Percentiles rank a stretch among this genome's conserved stretches.
Conservation (phyloP, 2,888 invertebrate species). For the Melanchra persicariae region DNA sequence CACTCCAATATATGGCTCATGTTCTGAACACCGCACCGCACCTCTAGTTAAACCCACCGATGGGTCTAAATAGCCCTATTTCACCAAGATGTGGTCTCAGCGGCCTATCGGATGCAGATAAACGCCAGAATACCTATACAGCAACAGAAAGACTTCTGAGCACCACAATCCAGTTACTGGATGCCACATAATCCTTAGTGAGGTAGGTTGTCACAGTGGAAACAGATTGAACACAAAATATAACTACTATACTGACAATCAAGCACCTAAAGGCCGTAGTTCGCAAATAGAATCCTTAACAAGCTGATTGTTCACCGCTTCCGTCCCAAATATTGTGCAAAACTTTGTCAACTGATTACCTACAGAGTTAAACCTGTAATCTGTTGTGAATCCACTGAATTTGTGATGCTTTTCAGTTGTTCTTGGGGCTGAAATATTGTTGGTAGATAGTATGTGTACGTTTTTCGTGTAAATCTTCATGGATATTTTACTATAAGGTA, state of each 20-base stretch:
- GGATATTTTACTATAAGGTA: neutral
- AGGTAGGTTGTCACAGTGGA: neutral
- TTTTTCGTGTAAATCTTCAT: neutral
- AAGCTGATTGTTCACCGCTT: constrained; percentile 31
- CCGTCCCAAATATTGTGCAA: constrained; percentile 35
- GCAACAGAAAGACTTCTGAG: too few species aligned
- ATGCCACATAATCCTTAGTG: too few species aligned
- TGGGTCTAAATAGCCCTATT: too few species aligned
- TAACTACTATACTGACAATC: neutral
- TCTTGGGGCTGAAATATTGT: neutral
- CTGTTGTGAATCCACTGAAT: constrained; percentile 31
- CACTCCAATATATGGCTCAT: too few species aligned
- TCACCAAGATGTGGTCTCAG: too few species aligned
- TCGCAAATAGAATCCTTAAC: constrained; percentile 34
- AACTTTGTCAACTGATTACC: constrained; percentile 38
- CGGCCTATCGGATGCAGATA: too few species aligned
- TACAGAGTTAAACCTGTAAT: constrained; percentile 35
- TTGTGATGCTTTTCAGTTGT: constrained; percentile 9
- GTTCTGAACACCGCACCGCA: too few species aligned
- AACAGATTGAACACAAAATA: neutral
- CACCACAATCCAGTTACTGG: too few species aligned
- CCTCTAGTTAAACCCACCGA: too few species aligned
- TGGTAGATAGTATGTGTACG: neutral
- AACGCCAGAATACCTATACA: too few species aligned
- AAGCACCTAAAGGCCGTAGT: neutral